Evolutionary conservation across 2,113 vertebrate species (phyloP).

Genomic region (Lophochroa leadbeateri): DNA sequence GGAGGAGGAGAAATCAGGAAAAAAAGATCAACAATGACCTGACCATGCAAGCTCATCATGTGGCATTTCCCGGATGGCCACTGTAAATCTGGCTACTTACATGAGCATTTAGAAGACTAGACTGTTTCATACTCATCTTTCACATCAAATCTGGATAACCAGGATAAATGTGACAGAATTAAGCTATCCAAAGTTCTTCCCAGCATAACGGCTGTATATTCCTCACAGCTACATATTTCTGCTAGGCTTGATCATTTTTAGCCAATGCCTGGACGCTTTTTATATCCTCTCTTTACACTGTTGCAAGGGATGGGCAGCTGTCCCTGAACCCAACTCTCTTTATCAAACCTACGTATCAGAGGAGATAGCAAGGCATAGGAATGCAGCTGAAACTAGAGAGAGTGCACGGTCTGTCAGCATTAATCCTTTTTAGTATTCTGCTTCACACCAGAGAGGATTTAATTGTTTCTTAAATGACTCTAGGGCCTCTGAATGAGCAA

Average conservation of each 20-base stretch:
- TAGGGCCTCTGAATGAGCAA: background rate
- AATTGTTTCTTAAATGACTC: slow-evolving; percentile 33
- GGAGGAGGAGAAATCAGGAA: background rate
- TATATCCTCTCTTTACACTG: background rate
- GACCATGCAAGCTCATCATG: background rate
- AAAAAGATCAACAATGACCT: background rate
- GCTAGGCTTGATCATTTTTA: background rate
- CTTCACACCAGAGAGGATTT: slow-evolving; percentile 36
- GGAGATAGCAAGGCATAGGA: background rate
- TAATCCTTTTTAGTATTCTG: slow-evolving; percentile 33
- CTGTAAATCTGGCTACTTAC: background rate
- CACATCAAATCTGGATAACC: background rate
- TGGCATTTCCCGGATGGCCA: background rate
- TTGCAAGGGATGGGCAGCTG: background rate
- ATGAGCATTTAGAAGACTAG: background rate
- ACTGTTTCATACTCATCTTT: background rate
- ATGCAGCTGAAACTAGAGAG: background rate
- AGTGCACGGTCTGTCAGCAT: background rate
- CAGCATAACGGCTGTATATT: background rate
- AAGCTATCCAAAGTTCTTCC: background rate
- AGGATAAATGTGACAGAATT: background rate
- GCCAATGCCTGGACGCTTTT: background rate
- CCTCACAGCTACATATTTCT: background rate
- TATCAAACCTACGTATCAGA: background rate
- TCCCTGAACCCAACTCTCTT: background rate